Base-by-base conservation (phyloP, 2,797 vertebrate species). In the Sebastes goodei region DNA sequence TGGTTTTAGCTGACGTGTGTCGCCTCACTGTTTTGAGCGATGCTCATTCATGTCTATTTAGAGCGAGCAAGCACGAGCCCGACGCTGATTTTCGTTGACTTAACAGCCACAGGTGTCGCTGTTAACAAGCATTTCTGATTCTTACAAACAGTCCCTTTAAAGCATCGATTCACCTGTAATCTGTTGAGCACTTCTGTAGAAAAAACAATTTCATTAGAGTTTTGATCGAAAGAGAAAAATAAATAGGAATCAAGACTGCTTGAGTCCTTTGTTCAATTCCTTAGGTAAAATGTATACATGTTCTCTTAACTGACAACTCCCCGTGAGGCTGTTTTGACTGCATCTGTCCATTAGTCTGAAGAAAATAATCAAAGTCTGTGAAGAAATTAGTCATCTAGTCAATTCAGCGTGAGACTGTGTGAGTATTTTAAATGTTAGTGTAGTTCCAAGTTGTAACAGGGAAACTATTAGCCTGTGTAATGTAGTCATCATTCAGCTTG, bases 371-470 rank as follows among this genome's bases (percentile, higher is more conserved):
- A 79, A 78, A 65, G 65, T 57, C 59, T 29, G 32, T 14, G 49
- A 71, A 70, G 30, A 62, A 38, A 73, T 81, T 3, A 80, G 60
- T 86, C 75, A 74, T 81, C 8, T 9, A 38, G 27, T 71, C 23
- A 29, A 32, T 27, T 69, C 33, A 65, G 46, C 8, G 5, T 2
- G 6, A 72, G 67, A 32, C 33, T 17, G 59, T 42, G 33, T 4
- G 74, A 67, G 61, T 15, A 30, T 62, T 62, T 67, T 38, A 74
- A 78, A 64, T 57, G 71, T 35, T 15, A 68, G 33, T 2, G 15
- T 30, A 42, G 63, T 42, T 83, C 11, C 46, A 14, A 71, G 63
- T 71, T 29, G 53, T 6, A 10, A 6, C 10, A 42, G 35, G 38
- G 32, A 66, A 38, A 63, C 60, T 33, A 55, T 80, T 9, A 11